Conservation (phyloP, 2,888 invertebrate species). For the Callyntrura guangdongensis region DNA sequence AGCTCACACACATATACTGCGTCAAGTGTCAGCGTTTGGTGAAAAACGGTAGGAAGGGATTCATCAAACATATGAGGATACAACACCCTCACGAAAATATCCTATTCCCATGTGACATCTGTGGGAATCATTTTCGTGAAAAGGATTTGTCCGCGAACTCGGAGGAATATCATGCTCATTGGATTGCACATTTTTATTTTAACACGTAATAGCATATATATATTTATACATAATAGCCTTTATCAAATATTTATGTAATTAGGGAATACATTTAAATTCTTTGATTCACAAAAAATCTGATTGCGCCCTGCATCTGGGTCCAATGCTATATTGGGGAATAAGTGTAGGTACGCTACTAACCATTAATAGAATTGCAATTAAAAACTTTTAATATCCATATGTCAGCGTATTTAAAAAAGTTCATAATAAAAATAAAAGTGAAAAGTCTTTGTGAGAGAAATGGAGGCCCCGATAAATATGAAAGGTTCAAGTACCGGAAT, state of each 20-base stretch:
- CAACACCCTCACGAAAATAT: constrained; percentile 81
- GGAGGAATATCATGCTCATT: constrained; percentile 83
- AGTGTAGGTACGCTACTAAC: neutral
- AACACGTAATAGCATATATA: constrained; percentile 75
- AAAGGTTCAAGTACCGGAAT: too few species aligned
- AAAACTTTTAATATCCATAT: too few species aligned
- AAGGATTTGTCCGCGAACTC: constrained; percentile 81
- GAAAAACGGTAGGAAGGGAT: constrained; percentile 82
- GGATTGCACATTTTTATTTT: constrained; percentile 84
- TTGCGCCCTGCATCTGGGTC: too few species aligned
- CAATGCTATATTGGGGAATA: too few species aligned
- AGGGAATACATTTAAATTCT: too few species aligned
- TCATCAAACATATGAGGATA: constrained; percentile 80
- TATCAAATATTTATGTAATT: too few species aligned
- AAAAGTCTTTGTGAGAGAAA: too few species aligned
- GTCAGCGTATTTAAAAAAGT: too few species aligned
- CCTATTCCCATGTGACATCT: constrained; percentile 83
- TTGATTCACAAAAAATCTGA: too few species aligned
- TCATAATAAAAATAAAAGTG: too few species aligned
- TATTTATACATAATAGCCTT: too few species aligned
- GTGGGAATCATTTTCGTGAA: constrained; percentile 82
- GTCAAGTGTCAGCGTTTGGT: constrained; percentile 79
- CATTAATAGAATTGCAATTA: neutral
- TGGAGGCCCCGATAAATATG: too few species aligned
- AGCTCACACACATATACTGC: constrained; percentile 82